phyloP scores from a whole-genome alignment of 2,888 invertebrate genomes.

The Eudasyphora cyanicolor region DNA sequence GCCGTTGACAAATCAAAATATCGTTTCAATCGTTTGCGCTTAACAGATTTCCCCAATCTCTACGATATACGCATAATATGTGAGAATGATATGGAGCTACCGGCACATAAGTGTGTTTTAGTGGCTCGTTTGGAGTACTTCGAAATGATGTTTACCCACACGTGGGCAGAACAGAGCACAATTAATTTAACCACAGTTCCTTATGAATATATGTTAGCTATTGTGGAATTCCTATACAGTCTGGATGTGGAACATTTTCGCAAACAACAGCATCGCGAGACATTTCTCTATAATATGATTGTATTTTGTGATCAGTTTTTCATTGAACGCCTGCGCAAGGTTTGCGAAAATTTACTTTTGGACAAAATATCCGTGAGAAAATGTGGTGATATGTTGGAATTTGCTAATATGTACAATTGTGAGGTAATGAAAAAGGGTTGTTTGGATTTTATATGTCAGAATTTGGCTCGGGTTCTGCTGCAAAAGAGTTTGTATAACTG shows the following conservation, averaged over 20 bases:
- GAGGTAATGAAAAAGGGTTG: constrained; percentile 86
- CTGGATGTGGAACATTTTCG: constrained; percentile 84
- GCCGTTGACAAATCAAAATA: constrained; percentile 69
- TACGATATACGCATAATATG: constrained; percentile 84
- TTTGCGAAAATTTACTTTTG: constrained; percentile 86
- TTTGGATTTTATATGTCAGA: constrained; percentile 89
- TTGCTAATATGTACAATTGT: constrained; percentile 89
- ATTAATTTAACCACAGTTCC: constrained; percentile 76
- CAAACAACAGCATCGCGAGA: constrained; percentile 85
- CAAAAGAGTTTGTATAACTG: constrained; percentile 84
- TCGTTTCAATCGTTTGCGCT: constrained; percentile 80
- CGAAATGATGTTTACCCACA: constrained; percentile 89
- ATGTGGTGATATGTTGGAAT: constrained; percentile 87
- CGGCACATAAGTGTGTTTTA: constrained; percentile 91
- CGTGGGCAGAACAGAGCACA: constrained; percentile 82
- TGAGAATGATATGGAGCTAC: constrained; percentile 81
- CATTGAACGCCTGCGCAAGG: constrained; percentile 85
- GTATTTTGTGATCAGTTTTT: constrained; percentile 91
- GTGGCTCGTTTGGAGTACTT: constrained; percentile 92
- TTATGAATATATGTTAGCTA: constrained; percentile 81
- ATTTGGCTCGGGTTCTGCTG: constrained; percentile 87
- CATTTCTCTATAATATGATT: constrained; percentile 86
- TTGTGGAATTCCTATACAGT: constrained; percentile 89
- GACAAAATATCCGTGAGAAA: constrained; percentile 87
- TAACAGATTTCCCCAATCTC: constrained; percentile 81